Evolutionary conservation across 2,888 invertebrate genomes (phyloP), one percentile per base, ranked within the genome.

Genomic region (Aleiodes testaceus): DNA sequence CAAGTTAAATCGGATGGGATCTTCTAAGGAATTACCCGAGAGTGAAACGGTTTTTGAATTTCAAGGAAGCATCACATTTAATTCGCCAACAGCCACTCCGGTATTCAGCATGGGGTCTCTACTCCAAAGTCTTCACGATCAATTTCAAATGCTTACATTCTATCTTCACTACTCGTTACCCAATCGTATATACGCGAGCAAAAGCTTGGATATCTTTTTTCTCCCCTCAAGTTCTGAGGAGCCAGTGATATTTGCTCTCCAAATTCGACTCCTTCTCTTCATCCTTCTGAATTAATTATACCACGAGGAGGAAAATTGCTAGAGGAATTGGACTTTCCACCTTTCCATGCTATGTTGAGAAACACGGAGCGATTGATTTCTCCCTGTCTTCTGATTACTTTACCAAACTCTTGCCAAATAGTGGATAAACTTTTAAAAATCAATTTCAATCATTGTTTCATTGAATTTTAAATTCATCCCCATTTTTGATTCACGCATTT

Each of bases 281-380:
- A 72, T 64, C 45, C 73, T 72, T 42, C 69, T 75, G 75, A 75
- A 75, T 75, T 75, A 75, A 75, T 75, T 74, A 75, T 75, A 68
- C 71, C 64, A 59, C 74, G 71, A 71, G 71, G 69, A 66, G 71
- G 72, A 69, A 74, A 72, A 75, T 75, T 75, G 75, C 74, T 50
- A 50, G 72, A 59, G 36, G 14, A 59, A 59, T 59, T 42, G 59
- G 59, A 59, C 42, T 59, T 42, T 59, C 59, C 59, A 59, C 59
- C 42, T 36, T 52, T 30, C 69, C 61, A 65, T 63, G 59, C 71
- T 63, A 52, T 45, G 69, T 67, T 55, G 66, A 49, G 66, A 49
- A 53, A 61, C 70, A 68, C 69, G 67, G 59, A 66, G 50, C 66
- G 53, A 59, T 59, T 42, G 45, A 59, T 49, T 61, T 66, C 68